Evolutionary conservation across 2,888 invertebrate species (phyloP), one percentile per base, ranked within the genome.

Genomic region (Abrostola triplasia): DNA sequence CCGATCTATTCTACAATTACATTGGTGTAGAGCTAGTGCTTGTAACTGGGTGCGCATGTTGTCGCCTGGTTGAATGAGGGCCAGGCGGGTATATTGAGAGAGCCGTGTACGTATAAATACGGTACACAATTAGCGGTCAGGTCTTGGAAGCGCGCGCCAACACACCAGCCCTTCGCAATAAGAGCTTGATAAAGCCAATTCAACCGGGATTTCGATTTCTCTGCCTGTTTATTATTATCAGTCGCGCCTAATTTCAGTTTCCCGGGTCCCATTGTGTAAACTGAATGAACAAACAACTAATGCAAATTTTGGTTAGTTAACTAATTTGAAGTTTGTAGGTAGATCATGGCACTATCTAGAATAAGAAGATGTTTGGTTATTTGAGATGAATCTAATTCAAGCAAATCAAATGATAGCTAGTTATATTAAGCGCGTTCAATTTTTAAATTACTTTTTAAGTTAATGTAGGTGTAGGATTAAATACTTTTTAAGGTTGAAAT

Each of bases 1-100:
- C 84, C 87, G 87, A 90, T 87, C 89, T 89, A 89, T 86, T 84
- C 81, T 83, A 85, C 90, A 92, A 93, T 92, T 93, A 93, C 90
- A 90, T 85, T 84, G 82, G 86, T 82, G 84, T 86, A 86, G 84
- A 80, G 84, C 83, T 84, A 82, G 79, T 77, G 79, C 78, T 76
- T 83, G 82, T 90, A 88, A 89, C 88, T 87, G 85, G 85, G 80
- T 82, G 83, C 80, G 83, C 85, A 86, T 79, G 79, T 81, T 79
- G 81, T 79, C 74, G 69, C 70, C 70, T 70, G 68, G 76, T 80
- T 82, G 84, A 89, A 87, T 86, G 84, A 83, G 81, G 76, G 72
- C 80, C 79, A 85, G 82, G 81, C 75, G 76, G 74, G 79, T 81
- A 85, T 87, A 88, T 85, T 80, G 86, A 74, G 86, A 83, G 84